Percentiles rank a stretch among this genome's conserved stretches.
Evolutionary conservation across 2,113 vertebrate species (phyloP).

Genomic region (Myodes glareolus): DNA sequence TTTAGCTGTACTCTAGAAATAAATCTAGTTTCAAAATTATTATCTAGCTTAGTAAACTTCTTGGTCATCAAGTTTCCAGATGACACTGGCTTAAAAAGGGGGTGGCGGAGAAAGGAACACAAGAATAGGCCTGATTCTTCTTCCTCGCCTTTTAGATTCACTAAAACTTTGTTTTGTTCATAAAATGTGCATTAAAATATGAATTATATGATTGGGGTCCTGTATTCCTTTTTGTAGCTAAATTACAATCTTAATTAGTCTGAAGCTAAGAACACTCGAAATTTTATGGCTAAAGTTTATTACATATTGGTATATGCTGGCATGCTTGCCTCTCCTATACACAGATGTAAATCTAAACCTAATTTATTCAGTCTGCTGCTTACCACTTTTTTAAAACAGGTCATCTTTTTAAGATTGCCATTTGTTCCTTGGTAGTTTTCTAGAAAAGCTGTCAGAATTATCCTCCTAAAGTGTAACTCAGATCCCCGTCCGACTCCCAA

Average conservation of each 20-base stretch:
- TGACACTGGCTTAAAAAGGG: slow-evolving; percentile 21
- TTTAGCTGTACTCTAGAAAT: slow-evolving; percentile 75
- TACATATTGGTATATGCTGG: background rate
- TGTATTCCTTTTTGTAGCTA: slow-evolving; percentile 21
- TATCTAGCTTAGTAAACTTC: slow-evolving; percentile 64
- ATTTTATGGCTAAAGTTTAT: slow-evolving; percentile 49
- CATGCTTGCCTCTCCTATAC: background rate
- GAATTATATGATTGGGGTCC: background rate
- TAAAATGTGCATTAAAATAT: slow-evolving; percentile 45
- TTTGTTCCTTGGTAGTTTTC: background rate
- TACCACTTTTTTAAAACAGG: background rate
- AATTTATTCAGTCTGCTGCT: background rate
- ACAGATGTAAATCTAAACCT: background rate
- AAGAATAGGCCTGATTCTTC: slow-evolving; percentile 19
- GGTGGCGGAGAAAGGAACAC: background rate
- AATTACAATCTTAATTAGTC: slow-evolving; percentile 35
- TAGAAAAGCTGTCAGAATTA: background rate
- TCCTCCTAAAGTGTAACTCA: background rate
- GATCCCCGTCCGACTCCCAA: background rate
- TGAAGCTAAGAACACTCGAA: slow-evolving; percentile 4
- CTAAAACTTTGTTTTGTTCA: slow-evolving; percentile 3
- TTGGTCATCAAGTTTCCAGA: slow-evolving; percentile 52
- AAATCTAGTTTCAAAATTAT: slow-evolving; percentile 73
- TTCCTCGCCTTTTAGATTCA: background rate
- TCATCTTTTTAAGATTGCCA: background rate